Conservation (phyloP, 1,140 invertebrate genomes). For the Panagrolaimus sp. region DNA sequence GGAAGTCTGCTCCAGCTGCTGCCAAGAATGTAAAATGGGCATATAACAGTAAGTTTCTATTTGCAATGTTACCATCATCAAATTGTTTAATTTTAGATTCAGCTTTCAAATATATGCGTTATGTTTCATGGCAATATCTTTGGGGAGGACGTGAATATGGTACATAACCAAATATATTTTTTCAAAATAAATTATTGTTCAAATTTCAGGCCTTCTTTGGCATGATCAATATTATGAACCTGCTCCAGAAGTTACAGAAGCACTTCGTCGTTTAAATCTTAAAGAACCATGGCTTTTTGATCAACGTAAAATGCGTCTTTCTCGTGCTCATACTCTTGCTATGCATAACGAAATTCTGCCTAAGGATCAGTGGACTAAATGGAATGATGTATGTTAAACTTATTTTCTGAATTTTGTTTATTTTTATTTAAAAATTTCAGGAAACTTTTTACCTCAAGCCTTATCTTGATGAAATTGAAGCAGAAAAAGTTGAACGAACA, state of each 20-base stretch:
- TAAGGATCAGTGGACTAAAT: slow-evolving; percentile 53
- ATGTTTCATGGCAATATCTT: slow-evolving; percentile 42
- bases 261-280: slow-evolving; percentile 53
- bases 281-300: slow-evolving; percentile 49
- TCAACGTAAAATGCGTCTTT: slow-evolving; percentile 47
- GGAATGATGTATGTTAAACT: slow-evolving; percentile 47
- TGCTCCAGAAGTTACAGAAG: slow-evolving; percentile 55
- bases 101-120: slow-evolving; percentile 21
- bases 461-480: slow-evolving; percentile 54
- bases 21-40: slow-evolving; percentile 25
- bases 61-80: slow-evolving; percentile 10
- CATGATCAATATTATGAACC: slow-evolving; percentile 54
- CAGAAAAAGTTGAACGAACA: slow-evolving; percentile 49
- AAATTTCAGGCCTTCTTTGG: slow-evolving; percentile 45
- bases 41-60: slow-evolving; percentile 21
- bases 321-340: slow-evolving; percentile 47
- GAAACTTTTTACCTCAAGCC: slow-evolving; percentile 57
- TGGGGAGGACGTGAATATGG: slow-evolving; percentile 48
- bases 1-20: slow-evolving; percentile 15
- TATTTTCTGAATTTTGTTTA: not conserved
- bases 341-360: slow-evolving; percentile 53
- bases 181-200: not conserved
- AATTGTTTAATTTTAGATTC: slow-evolving; percentile 18
- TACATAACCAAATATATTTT: slow-evolving; percentile 1
- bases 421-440: slow-evolving; percentile 23